Percentiles rank a stretch among this genome's conserved stretches.
phyloP scores from a whole-genome alignment of 1,140 invertebrate species.

The Formica exsecta region DNA sequence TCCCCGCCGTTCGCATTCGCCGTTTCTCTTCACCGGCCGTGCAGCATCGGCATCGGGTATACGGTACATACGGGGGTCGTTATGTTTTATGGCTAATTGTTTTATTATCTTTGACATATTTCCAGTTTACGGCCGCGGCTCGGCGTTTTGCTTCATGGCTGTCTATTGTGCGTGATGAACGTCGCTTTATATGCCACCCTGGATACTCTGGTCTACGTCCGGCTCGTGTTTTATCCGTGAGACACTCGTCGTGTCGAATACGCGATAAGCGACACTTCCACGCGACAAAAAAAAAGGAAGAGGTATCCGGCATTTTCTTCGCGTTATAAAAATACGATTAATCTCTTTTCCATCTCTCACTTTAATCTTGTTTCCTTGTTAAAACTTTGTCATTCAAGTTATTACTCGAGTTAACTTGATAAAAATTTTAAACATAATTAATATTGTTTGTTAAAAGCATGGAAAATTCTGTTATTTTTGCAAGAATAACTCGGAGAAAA shows the following conservation, averaged over 20 bases:
- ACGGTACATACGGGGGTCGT: slow-evolving; percentile 85
- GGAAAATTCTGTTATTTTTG: background rate
- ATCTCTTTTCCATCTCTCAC: background rate
- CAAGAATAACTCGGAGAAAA: slow-evolving; percentile 3
- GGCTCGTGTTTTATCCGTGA: slow-evolving; percentile 35
- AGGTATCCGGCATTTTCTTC: background rate
- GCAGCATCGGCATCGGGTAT: slow-evolving; percentile 76
- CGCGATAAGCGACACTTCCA: slow-evolving; percentile 4
- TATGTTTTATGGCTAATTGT: slow-evolving; percentile 88
- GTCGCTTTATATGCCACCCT: slow-evolving; percentile 77
- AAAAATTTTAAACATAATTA: background rate
- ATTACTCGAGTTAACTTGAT: background rate
- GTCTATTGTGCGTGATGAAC: slow-evolving; percentile 85
- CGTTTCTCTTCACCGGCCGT: slow-evolving; percentile 66
- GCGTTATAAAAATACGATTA: background rate
- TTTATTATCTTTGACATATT: slow-evolving; percentile 88
- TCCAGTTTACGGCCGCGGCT: slow-evolving; percentile 85
- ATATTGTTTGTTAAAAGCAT: background rate
- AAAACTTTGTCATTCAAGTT: background rate
- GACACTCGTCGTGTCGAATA: slow-evolving; percentile 30
- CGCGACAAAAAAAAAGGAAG: slow-evolving; percentile 15
- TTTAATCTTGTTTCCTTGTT: background rate
- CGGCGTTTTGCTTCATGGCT: slow-evolving; percentile 84
- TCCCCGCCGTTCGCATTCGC: slow-evolving; percentile 48
- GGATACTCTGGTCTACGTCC: slow-evolving; percentile 51